phyloP scores from a whole-genome alignment of 1,140 invertebrate genomes.

The Manduca sexta region DNA sequence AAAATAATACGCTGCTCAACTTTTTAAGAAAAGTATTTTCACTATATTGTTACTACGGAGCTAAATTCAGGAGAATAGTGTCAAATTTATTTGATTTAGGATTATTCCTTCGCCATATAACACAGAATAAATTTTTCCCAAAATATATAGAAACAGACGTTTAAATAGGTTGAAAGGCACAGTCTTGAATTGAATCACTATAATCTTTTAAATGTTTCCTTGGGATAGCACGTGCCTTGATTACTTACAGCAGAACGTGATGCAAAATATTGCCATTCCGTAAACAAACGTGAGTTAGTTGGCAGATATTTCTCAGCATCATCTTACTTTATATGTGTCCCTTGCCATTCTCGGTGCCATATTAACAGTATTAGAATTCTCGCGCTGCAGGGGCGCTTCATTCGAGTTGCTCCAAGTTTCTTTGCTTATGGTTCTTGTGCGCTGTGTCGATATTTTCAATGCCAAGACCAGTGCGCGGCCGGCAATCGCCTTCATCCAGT shows the following conservation, averaged over 20 bases:
- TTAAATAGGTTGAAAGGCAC: no score
- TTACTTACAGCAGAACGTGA: constrained; percentile 15
- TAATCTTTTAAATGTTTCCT: constrained; percentile 11
- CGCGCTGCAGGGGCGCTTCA: constrained; percentile 8
- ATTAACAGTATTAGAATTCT: constrained; percentile 13
- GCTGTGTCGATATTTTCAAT: constrained; percentile 1
- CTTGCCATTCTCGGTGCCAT: constrained; percentile 10
- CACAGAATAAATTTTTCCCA: no score
- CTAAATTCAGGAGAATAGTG: no score
- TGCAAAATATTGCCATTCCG: constrained; percentile 15
- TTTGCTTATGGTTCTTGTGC: not conserved
- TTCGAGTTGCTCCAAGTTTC: not conserved
- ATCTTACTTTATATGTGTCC: constrained; percentile 15
- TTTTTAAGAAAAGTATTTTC: no score
- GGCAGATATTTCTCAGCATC: constrained; percentile 18
- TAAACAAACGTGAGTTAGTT: constrained; percentile 23
- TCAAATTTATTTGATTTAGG: no score
- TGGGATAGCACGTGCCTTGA: constrained; percentile 14
- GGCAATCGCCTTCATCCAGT: constrained; percentile 1
- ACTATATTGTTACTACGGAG: no score
- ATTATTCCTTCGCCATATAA: no score
- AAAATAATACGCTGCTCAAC: no score
- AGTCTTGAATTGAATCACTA: not conserved
- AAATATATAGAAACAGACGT: no score
- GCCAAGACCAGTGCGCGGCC: constrained; percentile 1